These are phyloP conservation scores for Temnothorax curvispinosus DNA, from an alignment of 1,140 invertebrate species.

Conservation along the genomic window DNA sequence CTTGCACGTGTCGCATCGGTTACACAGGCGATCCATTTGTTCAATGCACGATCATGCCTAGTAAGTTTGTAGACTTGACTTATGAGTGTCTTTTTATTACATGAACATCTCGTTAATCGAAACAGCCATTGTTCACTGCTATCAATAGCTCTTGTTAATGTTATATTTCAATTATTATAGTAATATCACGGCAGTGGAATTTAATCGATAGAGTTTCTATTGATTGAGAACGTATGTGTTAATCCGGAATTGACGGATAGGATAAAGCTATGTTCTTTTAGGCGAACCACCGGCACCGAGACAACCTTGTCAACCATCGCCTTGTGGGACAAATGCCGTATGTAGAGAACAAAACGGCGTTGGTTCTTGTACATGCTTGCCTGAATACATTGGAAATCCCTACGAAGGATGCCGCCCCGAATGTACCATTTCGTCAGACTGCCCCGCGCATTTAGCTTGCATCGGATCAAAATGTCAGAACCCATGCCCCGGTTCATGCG, in stretches of 20 bases:
- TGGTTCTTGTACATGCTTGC: conserved; percentile 89
- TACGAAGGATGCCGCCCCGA: conserved; percentile 91
- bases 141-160: neutral
- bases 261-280: conserved; percentile 51
- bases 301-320: conserved; percentile 89
- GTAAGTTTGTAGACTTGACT: conserved; percentile 82
- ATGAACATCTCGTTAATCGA: neutral
- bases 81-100: neutral
- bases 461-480: conserved; percentile 91
- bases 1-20: conserved; percentile 88
- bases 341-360: conserved; percentile 89
- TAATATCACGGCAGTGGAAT: neutral
- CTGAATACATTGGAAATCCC: conserved; percentile 90
- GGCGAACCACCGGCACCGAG: conserved; percentile 61
- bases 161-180: neutral
- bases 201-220: neutral
- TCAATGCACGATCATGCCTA: conserved; percentile 87
- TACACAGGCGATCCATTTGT: conserved; percentile 90
- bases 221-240: neutral
- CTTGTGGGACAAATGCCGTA: conserved; percentile 91
- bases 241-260: neutral
- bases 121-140: too few relatives aligned
- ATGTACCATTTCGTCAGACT: conserved; percentile 91
- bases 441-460: conserved; percentile 90
- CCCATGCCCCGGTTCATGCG: conserved; percentile 92